Conservation (phyloP, 2,113 vertebrate species). For the Monopterus albus region DNA sequence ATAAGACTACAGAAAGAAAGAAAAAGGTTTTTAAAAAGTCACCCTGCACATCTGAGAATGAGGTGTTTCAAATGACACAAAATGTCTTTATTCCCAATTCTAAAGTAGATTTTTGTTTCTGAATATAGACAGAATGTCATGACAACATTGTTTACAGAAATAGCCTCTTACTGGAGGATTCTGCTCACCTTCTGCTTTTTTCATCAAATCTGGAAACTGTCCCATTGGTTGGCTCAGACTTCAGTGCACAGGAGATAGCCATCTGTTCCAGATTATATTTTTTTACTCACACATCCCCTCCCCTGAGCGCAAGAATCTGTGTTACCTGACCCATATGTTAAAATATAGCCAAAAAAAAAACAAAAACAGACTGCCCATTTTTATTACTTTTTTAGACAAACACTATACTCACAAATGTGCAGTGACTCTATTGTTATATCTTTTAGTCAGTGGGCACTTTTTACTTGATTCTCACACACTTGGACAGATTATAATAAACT, state of each 20-base stretch:
- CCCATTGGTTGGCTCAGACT: slow-evolving; percentile 46
- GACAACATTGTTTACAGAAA: slow-evolving; percentile 7
- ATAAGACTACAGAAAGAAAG: background rate
- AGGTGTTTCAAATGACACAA: background rate
- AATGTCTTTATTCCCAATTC: slow-evolving; percentile 6
- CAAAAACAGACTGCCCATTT: background rate
- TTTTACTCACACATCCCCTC: slow-evolving; percentile 15
- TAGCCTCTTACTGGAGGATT: slow-evolving; percentile 12
- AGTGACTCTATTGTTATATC: background rate
- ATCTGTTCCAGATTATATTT: slow-evolving; percentile 55
- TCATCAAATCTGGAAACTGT: slow-evolving; percentile 41
- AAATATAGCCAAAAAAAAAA: slow-evolving; percentile 1
- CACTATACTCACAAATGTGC: background rate
- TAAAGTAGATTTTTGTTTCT: background rate
- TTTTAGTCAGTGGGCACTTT: background rate
- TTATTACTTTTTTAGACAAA: background rate
- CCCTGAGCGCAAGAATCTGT: slow-evolving; percentile 14
- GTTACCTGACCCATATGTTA: slow-evolving; percentile 38
- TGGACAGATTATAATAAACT: background rate
- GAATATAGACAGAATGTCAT: slow-evolving; percentile 18
- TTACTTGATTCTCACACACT: background rate
- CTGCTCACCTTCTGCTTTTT: slow-evolving; percentile 35
- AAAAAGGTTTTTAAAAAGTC: background rate
- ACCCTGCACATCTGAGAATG: background rate
- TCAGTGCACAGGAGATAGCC: slow-evolving; percentile 49